A percentile compares a stretch with the other conserved stretches of the same genome.
Evolutionary conservation across 53 echinoderm and acorn worm species (phyloP).

Genomic region (Arbacia lixula): DNA sequence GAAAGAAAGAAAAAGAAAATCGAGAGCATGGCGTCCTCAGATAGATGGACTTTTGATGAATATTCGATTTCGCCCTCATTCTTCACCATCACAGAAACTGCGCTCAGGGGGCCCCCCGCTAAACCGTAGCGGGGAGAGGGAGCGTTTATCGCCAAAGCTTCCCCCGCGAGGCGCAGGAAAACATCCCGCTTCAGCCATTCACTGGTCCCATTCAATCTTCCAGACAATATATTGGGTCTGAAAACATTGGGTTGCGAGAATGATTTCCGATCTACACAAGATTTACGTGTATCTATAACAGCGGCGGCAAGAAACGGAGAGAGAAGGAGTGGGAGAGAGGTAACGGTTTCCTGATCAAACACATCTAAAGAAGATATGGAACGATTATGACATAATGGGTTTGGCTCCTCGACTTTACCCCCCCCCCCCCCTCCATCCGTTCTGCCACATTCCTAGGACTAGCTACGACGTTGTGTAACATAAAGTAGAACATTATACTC

Average conservation of each 20-base stretch:
- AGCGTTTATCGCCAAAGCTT: conserved; percentile 33
- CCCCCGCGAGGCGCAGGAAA: conserved; percentile 17
- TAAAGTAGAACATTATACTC: no score
- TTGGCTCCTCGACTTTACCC: no score
- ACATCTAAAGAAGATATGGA: no score
- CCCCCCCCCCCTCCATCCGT: no score
- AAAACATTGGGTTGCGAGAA: conserved; percentile 28
- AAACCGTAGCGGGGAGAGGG: no score
- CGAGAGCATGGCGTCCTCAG: conserved; percentile 32
- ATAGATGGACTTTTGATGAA: conserved; percentile 52
- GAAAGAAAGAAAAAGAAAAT: conserved; percentile 30
- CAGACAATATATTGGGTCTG: conserved; percentile 52
- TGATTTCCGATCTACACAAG: conserved; percentile 33
- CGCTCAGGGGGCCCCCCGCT: conserved; percentile 37
- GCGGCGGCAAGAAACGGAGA: no score
- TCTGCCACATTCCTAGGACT: no score
- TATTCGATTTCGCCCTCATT: conserved; percentile 47
- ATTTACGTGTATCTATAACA: no score
- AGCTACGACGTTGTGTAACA: no score
- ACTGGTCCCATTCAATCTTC: conserved; percentile 30
- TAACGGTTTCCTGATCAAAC: no score
- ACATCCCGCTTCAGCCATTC: conserved; percentile 13
- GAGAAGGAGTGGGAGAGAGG: no score
- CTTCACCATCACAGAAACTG: neutral
- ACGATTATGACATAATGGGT: no score